Conservation (phyloP, 2,797 vertebrate species). For the Miichthys miiuy region DNA sequence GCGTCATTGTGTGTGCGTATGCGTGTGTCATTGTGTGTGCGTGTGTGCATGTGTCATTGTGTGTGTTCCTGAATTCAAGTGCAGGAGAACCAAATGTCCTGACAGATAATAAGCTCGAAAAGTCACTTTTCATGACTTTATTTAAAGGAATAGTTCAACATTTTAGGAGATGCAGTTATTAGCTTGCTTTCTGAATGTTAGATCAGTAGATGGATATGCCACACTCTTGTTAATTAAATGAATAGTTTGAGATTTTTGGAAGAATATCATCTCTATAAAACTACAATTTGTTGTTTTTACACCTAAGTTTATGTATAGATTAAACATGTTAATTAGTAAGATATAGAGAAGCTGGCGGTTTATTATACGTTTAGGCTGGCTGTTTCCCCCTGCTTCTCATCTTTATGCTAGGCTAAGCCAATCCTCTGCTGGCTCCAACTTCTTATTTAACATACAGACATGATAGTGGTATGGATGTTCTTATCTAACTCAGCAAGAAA, state of each 20-base stretch:
- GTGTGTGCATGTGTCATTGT: slow-evolving; percentile 11
- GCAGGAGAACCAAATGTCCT: slow-evolving; percentile 29
- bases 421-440: neutral
- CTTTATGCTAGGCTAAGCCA: slow-evolving; percentile 2
- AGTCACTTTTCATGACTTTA: neutral
- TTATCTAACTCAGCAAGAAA: neutral
- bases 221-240: neutral
- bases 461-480: neutral
- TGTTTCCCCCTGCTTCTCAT: neutral
- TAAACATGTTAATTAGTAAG: neutral
- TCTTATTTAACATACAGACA: neutral
- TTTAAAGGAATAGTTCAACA: slow-evolving; percentile 1
- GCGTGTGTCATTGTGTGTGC: slow-evolving; percentile 5
- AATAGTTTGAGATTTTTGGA: neutral
- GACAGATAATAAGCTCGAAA: slow-evolving; percentile 6
- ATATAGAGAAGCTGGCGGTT: neutral
- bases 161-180: neutral
- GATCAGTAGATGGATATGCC: neutral
- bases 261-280: neutral
- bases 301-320: neutral
- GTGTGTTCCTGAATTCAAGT: slow-evolving; percentile 6
- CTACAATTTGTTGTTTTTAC: neutral
- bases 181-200: neutral
- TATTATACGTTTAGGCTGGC: neutral
- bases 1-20: slow-evolving; percentile 9